Evolutionary conservation across 2,888 invertebrate species (phyloP).

Genomic region (Bunonema sp.): DNA sequence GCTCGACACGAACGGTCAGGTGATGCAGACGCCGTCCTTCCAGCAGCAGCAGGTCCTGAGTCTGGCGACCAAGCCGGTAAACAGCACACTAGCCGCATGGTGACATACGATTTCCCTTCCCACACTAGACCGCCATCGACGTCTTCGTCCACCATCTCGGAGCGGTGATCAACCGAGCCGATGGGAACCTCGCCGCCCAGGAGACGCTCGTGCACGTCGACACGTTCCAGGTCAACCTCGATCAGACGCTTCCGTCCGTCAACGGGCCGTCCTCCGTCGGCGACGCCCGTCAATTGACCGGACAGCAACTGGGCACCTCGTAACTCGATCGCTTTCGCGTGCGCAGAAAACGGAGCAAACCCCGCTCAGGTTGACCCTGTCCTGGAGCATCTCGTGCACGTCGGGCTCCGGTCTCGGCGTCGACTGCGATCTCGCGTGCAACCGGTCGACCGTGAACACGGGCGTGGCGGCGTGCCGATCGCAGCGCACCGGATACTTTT

Average conservation of each 20-base stretch:
- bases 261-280: constrained; percentile 14
- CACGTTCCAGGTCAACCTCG: constrained; percentile 11
- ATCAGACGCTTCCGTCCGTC: constrained; percentile 9
- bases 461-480: constrained; percentile 18
- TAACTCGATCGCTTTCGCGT: constrained; percentile 4
- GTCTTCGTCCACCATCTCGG: constrained; percentile 31
- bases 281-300: constrained; percentile 16
- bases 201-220: constrained; percentile 26
- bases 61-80: too few relatives aligned
- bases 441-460: constrained; percentile 16
- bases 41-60: too few relatives aligned
- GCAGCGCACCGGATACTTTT: constrained; percentile 25
- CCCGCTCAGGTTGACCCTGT: constrained; percentile 13
- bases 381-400: constrained; percentile 27
- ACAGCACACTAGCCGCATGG: too few relatives aligned
- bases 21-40: constrained; percentile 7
- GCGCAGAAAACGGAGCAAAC: too few relatives aligned
- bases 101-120: too few relatives aligned
- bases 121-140: constrained; percentile 31
- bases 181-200: constrained; percentile 10
- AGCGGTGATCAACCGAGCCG: constrained; percentile 19
- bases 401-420: too few relatives aligned
- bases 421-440: constrained; percentile 30
- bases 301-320: constrained; percentile 25
- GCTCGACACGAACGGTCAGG: constrained; percentile 11